Conservation (phyloP, 2,113 vertebrate species). For the Brachyistius frenatus region DNA sequence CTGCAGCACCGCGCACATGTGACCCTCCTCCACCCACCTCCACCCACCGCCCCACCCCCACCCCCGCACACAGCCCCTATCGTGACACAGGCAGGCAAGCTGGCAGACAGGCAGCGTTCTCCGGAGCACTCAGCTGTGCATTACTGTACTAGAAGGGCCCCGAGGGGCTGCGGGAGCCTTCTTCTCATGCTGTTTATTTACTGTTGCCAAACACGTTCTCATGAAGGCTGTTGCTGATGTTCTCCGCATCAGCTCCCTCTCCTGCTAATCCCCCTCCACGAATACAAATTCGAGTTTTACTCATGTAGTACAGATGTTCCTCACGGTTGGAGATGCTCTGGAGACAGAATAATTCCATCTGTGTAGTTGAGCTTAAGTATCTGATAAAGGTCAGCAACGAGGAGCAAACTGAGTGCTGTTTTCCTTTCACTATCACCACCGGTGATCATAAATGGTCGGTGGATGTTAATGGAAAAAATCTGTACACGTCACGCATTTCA, state of each 20-base stretch:
- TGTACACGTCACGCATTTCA: too few relatives aligned
- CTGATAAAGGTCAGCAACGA: too few relatives aligned
- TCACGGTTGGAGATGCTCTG: not conserved
- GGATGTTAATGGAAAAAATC: not conserved
- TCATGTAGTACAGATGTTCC: not conserved
- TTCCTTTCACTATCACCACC: too few relatives aligned
- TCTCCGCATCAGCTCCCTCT: slow-evolving; percentile 12
- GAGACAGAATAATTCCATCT: not conserved
- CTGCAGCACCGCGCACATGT: slow-evolving; percentile 30
- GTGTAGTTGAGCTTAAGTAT: too few relatives aligned
- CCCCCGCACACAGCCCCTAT: slow-evolving; percentile 13
- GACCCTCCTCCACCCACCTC: slow-evolving; percentile 47
- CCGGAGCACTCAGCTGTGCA: slow-evolving; percentile 58
- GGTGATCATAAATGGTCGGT: not conserved
- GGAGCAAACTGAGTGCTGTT: too few relatives aligned
- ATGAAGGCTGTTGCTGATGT: slow-evolving; percentile 29
- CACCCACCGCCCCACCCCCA: slow-evolving; percentile 39
- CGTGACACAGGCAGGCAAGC: slow-evolving; percentile 40
- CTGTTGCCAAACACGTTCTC: slow-evolving; percentile 41
- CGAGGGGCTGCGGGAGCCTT: slow-evolving; percentile 24
- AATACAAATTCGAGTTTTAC: not conserved
- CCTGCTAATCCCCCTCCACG: slow-evolving; percentile 25
- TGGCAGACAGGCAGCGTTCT: slow-evolving; percentile 46
- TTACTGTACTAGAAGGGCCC: slow-evolving; percentile 60
- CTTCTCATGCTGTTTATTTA: slow-evolving; percentile 48